These are phyloP conservation scores for Garra rufa DNA, from an alignment of 2,113 vertebrate species.

Conservation along the genomic window DNA sequence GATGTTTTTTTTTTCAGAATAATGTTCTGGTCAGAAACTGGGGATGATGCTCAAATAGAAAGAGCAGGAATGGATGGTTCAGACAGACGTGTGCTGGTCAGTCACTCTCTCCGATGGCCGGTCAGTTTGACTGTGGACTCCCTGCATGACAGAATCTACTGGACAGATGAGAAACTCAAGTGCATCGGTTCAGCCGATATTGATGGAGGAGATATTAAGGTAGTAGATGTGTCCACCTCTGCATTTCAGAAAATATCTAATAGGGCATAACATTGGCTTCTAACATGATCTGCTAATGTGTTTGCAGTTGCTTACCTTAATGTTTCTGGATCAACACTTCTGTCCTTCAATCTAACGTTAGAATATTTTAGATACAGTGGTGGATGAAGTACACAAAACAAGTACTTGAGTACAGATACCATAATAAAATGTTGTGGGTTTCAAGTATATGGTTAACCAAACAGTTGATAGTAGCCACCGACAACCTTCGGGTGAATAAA, in stretches of 20 bases:
- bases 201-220: slow-evolving; percentile 81
- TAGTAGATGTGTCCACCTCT: slow-evolving; percentile 54
- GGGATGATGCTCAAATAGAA: slow-evolving; percentile 81
- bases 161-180: slow-evolving; percentile 87
- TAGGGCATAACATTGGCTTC: neutral
- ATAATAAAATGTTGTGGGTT: neutral
- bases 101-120: slow-evolving; percentile 83
- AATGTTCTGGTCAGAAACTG: slow-evolving; percentile 92
- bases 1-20: slow-evolving; percentile 70
- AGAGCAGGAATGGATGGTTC: slow-evolving; percentile 90
- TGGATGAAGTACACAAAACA: neutral
- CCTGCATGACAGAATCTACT: slow-evolving; percentile 82
- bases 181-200: slow-evolving; percentile 83
- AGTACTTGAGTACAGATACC: neutral
- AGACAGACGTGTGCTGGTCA: slow-evolving; percentile 73
- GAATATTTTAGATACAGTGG: neutral
- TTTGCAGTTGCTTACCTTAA: neutral
- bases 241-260: neutral
- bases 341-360: neutral
- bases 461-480: too few species aligned
- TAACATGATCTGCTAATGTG: neutral
- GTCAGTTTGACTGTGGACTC: slow-evolving; percentile 85
- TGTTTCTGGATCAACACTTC: neutral
- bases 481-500: too few species aligned
- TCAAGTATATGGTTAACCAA: too few species aligned